phyloP scores from a whole-genome alignment of 2,113 vertebrate genomes.

The Alaudala cheleensis region DNA sequence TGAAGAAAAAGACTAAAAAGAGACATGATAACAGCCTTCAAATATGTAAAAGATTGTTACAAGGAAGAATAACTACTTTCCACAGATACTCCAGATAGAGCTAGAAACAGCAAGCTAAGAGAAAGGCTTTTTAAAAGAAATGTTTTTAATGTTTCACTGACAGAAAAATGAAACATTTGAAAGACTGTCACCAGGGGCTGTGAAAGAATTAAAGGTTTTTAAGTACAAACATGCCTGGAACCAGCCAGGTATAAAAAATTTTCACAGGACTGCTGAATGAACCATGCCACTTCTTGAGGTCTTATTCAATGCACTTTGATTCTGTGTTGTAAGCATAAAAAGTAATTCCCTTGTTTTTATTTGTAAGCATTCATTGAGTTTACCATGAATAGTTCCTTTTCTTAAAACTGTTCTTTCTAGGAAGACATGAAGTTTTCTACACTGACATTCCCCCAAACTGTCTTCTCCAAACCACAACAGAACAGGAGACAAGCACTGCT shows the following conservation, averaged over 20 bases:
- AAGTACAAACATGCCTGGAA: not conserved
- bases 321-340: not conserved
- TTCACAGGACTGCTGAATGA: not conserved
- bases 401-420: not conserved
- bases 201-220: not conserved
- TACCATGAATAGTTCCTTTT: not conserved
- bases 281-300: not conserved
- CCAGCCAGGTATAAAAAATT: not conserved
- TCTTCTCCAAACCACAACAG: not conserved
- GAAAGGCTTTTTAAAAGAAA: not conserved
- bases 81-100: not conserved
- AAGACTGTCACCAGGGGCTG: not conserved
- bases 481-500: not conserved
- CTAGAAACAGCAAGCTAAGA: constrained; percentile 3
- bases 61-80: constrained; percentile 34
- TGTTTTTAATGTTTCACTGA: not conserved
- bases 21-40: constrained; percentile 49
- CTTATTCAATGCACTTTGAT: not conserved
- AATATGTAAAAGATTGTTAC: constrained; percentile 40
- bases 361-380: not conserved
- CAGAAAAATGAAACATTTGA: not conserved
- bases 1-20: constrained; percentile 42
- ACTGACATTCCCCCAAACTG: not conserved
- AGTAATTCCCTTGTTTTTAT: not conserved
- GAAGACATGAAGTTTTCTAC: not conserved